These are phyloP conservation scores for Cynoglossus semilaevis DNA, from an alignment of 2,113 vertebrate species.

Conservation along the genomic window DNA sequence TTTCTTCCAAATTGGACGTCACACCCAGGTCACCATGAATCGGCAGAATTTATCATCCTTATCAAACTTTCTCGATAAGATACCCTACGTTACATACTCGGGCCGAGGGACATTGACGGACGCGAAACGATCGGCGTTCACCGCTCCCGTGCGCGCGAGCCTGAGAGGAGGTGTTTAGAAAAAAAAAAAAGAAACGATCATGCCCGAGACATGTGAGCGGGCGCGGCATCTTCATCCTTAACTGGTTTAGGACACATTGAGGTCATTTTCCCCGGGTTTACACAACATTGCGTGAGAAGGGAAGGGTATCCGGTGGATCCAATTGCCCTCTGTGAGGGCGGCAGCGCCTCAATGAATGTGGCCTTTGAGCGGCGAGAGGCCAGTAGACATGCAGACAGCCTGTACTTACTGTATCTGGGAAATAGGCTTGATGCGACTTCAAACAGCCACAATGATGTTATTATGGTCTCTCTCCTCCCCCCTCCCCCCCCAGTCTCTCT, in stretches of 20 bases:
- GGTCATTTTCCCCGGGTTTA: conserved; percentile 70
- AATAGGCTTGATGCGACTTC: conserved; percentile 72
- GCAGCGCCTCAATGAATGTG: conserved; percentile 74
- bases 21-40: too few species aligned
- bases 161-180: too few species aligned
- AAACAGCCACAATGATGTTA: conserved; percentile 76
- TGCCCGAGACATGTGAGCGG: conserved; percentile 63
- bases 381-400: conserved; percentile 66
- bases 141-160: conserved; percentile 30
- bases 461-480: conserved; percentile 51
- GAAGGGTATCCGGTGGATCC: conserved; percentile 72
- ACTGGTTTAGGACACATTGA: conserved; percentile 71
- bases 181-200: too few species aligned
- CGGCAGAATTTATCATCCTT: too few species aligned
- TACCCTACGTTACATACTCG: too few species aligned
- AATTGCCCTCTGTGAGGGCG: conserved; percentile 70
- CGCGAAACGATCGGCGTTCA: conserved; percentile 12
- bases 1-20: too few species aligned
- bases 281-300: conserved; percentile 77
- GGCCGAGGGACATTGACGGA: conserved; percentile 16
- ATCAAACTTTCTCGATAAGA: too few species aligned
- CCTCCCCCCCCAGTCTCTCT: conserved; percentile 15
- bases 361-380: conserved; percentile 74
- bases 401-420: conserved; percentile 73
- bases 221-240: conserved; percentile 58